Conservation (phyloP, 2,113 vertebrate genomes). For the Microcebus murinus region DNA sequence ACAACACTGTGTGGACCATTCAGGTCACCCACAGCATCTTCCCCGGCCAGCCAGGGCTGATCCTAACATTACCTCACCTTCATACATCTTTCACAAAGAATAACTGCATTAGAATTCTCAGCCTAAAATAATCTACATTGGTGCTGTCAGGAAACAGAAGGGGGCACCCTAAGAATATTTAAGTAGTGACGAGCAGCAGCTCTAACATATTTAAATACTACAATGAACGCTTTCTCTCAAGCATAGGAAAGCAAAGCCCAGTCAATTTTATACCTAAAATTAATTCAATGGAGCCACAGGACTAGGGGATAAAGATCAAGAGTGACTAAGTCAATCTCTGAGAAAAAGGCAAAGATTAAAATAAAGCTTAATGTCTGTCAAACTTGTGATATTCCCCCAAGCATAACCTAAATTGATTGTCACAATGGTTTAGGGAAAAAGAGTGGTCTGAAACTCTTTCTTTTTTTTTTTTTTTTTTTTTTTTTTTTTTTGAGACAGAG, state of each 20-base stretch:
- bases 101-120: background rate
- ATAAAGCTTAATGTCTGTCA: background rate
- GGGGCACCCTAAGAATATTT: slow-evolving; percentile 75
- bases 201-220: background rate
- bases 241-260: background rate
- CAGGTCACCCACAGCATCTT: background rate
- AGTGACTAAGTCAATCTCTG: background rate
- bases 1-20: background rate
- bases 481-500: too few species aligned
- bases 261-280: slow-evolving; percentile 7
- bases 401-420: background rate
- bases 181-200: background rate
- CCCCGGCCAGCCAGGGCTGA: background rate
- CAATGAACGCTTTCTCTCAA: slow-evolving; percentile 8
- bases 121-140: background rate
- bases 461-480: too few species aligned
- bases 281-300: background rate
- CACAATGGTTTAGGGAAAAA: background rate
- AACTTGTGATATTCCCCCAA: background rate
- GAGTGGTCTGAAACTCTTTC: background rate
- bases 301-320: background rate
- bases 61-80: background rate
- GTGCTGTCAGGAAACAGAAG: slow-evolving; percentile 66
- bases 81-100: background rate
- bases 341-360: slow-evolving; percentile 1